Conservation (phyloP, 2,888 invertebrate genomes). For the Plebejus argus region DNA sequence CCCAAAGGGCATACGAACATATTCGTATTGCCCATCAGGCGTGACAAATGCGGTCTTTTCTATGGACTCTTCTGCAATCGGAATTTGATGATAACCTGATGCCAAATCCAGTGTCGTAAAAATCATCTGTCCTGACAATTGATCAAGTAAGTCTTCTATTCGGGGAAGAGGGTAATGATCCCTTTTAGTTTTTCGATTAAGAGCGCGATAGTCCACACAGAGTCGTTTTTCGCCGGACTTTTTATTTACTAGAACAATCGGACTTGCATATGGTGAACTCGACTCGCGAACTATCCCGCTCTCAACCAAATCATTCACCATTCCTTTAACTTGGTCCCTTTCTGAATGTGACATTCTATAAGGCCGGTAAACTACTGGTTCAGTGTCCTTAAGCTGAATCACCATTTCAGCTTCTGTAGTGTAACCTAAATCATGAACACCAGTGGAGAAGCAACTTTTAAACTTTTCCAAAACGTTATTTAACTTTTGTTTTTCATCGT, state of each 20-base stretch:
- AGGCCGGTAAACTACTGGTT: constrained; percentile 28
- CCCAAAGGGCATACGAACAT: constrained; percentile 42
- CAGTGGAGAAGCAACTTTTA: background rate
- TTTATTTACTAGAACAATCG: constrained; percentile 42
- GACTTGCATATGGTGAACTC: constrained; percentile 41
- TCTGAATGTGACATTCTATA: constrained; percentile 27
- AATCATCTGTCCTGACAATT: constrained; percentile 39
- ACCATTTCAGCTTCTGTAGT: background rate
- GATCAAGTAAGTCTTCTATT: constrained; percentile 31
- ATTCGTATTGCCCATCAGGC: constrained; percentile 43
- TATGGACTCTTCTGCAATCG: too few relatives aligned
- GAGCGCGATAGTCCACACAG: constrained; percentile 28
- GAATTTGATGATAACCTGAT: too few relatives aligned
- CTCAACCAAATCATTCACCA: constrained; percentile 35
- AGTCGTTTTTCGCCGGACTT: constrained; percentile 34
- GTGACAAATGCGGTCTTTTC: too few relatives aligned
- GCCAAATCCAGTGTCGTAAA: too few relatives aligned
- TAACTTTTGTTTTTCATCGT: background rate
- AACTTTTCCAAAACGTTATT: background rate
- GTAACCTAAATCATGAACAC: background rate
- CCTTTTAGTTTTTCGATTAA: constrained; percentile 14
- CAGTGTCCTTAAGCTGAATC: constrained; percentile 13
- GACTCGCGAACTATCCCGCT: constrained; percentile 37
- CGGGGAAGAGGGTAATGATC: constrained; percentile 26
- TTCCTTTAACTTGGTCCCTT: background rate